A percentile compares a stretch with the other conserved stretches of the same genome.
These are phyloP conservation scores for Sceloporus undulatus DNA, from an alignment of 2,113 vertebrate genomes.

Conservation along the genomic window DNA sequence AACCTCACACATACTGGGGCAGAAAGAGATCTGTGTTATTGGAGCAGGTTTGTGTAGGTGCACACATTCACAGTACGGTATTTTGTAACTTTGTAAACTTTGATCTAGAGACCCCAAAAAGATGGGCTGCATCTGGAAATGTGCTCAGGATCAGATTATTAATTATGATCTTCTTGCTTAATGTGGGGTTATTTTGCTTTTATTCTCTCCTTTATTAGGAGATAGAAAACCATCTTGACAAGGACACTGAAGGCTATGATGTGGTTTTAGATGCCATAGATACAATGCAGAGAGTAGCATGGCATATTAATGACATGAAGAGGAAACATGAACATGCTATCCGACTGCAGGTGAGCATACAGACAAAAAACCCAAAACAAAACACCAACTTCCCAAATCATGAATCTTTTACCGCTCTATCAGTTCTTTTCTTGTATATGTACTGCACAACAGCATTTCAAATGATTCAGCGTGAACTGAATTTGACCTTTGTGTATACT, in stretches of 20 bases:
- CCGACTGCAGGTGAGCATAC: slow-evolving; percentile 87
- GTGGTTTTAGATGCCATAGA: slow-evolving; percentile 98
- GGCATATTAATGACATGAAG: slow-evolving; percentile 99
- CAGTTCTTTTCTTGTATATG: neutral
- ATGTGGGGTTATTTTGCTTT: neutral
- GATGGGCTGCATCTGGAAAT: neutral
- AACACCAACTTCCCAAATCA: neutral
- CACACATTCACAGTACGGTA: neutral
- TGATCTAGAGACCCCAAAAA: fast-evolving
- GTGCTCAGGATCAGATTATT: neutral
- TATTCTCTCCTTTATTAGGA: slow-evolving; percentile 77
- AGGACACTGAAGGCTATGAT: slow-evolving; percentile 93
- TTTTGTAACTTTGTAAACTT: neutral
- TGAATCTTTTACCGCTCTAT: neutral
- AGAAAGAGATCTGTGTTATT: neutral
- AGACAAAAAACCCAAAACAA: no score
- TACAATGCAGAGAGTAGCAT: slow-evolving; percentile 98
- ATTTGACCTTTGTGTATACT: slow-evolving; percentile 7
- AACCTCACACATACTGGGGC: neutral
- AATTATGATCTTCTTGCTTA: neutral
- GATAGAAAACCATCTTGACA: slow-evolving; percentile 97
- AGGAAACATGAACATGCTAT: slow-evolving; percentile 95
- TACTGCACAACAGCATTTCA: slow-evolving; percentile 46
- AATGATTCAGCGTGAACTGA: slow-evolving; percentile 15
- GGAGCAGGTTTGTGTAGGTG: no score